Evolutionary conservation across 1,140 invertebrate species (phyloP).

Genomic region (Piezodorus guildinii): DNA sequence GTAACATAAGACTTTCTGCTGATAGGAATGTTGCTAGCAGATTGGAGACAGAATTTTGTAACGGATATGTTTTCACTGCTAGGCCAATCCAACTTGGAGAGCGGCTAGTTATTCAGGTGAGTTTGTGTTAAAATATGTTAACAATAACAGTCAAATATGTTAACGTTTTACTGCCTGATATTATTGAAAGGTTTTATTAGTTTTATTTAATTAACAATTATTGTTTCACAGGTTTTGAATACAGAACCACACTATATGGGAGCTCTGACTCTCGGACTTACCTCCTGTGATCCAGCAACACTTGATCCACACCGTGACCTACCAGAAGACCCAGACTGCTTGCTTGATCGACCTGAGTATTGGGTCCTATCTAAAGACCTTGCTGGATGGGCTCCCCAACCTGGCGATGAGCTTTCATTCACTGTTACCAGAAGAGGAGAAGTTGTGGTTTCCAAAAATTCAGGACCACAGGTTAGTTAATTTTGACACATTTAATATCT

Average conservation of each 20-base stretch:
- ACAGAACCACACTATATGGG: slow-evolving; percentile 79
- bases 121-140: background rate
- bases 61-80: slow-evolving; percentile 87
- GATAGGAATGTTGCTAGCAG: slow-evolving; percentile 70
- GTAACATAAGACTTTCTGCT: slow-evolving; percentile 69
- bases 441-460: slow-evolving; percentile 80
- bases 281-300: slow-evolving; percentile 76
- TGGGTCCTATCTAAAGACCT: slow-evolving; percentile 94
- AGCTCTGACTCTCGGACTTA: slow-evolving; percentile 80
- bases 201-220: background rate
- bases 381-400: slow-evolving; percentile 56
- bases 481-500: background rate
- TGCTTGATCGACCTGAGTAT: slow-evolving; percentile 90
- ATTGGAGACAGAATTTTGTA: slow-evolving; percentile 75
- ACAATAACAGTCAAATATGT: background rate
- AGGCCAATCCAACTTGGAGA: slow-evolving; percentile 74
- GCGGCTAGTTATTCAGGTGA: slow-evolving; percentile 21
- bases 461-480: slow-evolving; percentile 39
- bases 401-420: slow-evolving; percentile 85
- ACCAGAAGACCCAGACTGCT: slow-evolving; percentile 83
- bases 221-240: slow-evolving; percentile 54
- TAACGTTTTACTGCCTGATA: background rate
- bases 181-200: background rate
- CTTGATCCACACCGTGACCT: slow-evolving; percentile 55
- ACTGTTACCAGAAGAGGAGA: slow-evolving; percentile 72